Percentiles rank a stretch among this genome's conserved stretches.
Evolutionary conservation across 2,888 invertebrate genomes (phyloP).

Genomic region (Drosophila kambysellisi): DNA sequence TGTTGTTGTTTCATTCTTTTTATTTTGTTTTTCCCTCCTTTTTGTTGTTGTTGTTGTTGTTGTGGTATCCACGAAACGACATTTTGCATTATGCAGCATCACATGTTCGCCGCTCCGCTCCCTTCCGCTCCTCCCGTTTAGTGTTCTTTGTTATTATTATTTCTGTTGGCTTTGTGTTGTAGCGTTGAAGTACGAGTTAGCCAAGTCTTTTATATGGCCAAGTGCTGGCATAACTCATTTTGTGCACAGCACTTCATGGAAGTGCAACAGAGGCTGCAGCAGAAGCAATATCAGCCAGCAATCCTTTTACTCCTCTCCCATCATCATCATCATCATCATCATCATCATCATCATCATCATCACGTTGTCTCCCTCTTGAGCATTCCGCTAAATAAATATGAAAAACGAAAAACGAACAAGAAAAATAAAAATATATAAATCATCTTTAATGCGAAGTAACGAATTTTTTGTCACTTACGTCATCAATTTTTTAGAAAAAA

Average conservation of each 20-base stretch:
- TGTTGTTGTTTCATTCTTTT: slow-evolving; percentile 20
- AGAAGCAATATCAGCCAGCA: neutral
- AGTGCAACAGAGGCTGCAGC: neutral
- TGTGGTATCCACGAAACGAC: slow-evolving; percentile 5
- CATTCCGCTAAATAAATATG: neutral
- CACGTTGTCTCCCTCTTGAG: neutral
- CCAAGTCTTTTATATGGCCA: slow-evolving; percentile 44
- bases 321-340: slow-evolving; percentile 2
- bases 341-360: neutral
- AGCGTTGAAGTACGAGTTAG: slow-evolving; percentile 6
- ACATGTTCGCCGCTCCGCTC: neutral
- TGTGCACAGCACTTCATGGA: slow-evolving; percentile 3
- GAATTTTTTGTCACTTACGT: slow-evolving; percentile 1
- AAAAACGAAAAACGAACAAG: neutral
- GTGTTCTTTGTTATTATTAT: slow-evolving; percentile 10
- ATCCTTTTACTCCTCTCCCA: neutral
- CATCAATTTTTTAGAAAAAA: slow-evolving; percentile 6
- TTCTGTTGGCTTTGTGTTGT: slow-evolving; percentile 1
- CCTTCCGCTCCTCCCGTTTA: neutral
- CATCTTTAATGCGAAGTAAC: neutral
- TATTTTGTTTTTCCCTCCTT: neutral
- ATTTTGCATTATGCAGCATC: slow-evolving; percentile 41
- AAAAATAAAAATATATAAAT: neutral
- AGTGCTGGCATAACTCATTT: slow-evolving; percentile 60
- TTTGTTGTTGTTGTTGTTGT: neutral